Evolutionary conservation across 2,113 vertebrate genomes (phyloP).

Genomic region (Lepisosteus osseus): DNA sequence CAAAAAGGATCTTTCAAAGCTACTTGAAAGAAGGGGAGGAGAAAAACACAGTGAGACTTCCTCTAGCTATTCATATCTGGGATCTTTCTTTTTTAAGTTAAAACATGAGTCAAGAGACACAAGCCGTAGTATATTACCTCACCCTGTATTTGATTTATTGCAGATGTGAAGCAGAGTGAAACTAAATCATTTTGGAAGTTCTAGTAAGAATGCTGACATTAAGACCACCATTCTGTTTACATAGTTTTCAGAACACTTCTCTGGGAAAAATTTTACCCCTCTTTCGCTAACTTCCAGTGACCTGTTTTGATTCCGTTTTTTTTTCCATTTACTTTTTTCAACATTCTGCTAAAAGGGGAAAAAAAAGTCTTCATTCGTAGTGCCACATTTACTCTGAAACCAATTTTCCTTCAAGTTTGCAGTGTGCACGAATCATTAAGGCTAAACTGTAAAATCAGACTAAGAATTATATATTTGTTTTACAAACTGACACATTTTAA

Average conservation of each 20-base stretch:
- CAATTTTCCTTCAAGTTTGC: constrained; percentile 33
- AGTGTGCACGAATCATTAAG: constrained; percentile 55
- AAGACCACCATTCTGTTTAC: constrained; percentile 73
- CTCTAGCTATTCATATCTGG: constrained; percentile 58
- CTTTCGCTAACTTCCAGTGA: constrained; percentile 60
- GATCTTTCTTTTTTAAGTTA: constrained; percentile 55
- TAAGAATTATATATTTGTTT: constrained; percentile 74
- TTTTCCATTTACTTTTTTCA: constrained; percentile 23
- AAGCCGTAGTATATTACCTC: constrained; percentile 73
- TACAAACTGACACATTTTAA: constrained; percentile 69
- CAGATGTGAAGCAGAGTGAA: constrained; percentile 78
- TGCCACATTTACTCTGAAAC: constrained; percentile 27
- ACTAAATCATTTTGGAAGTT: constrained; percentile 68
- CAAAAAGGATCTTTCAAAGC: constrained; percentile 66
- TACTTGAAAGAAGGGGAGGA: constrained; percentile 58
- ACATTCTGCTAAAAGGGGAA: background rate
- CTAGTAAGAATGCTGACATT: constrained; percentile 64
- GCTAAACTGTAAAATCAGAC: constrained; percentile 61
- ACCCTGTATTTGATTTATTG: constrained; percentile 78
- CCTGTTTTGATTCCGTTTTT: constrained; percentile 65
- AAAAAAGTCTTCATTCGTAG: background rate
- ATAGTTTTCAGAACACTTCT: constrained; percentile 60
- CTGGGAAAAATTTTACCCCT: constrained; percentile 60
- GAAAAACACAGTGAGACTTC: constrained; percentile 55
- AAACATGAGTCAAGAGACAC: constrained; percentile 81